Evolutionary conservation across 2,888 invertebrate genomes (phyloP).

Genomic region (Mylabris sibirica): DNA sequence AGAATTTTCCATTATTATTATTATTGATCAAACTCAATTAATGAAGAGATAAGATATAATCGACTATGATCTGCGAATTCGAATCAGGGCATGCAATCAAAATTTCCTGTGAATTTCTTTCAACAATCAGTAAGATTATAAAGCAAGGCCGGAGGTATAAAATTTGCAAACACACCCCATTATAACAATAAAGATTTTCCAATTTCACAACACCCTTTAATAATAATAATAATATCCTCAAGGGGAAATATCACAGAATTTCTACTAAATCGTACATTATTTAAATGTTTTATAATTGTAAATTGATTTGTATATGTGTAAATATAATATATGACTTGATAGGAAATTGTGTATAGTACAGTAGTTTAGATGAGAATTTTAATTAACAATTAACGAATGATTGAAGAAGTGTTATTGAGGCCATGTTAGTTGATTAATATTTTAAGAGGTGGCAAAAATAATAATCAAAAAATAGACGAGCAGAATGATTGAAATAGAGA

Average conservation of each 20-base stretch:
- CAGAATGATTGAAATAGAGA: neutral
- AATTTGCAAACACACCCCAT: neutral
- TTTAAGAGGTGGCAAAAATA: neutral
- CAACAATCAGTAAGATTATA: neutral
- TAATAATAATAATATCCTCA: neutral
- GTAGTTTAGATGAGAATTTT: slow-evolving; percentile 27
- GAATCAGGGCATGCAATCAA: slow-evolving; percentile 28
- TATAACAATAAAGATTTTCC: neutral
- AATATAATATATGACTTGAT: slow-evolving; percentile 43
- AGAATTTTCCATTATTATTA: slow-evolving; percentile 3
- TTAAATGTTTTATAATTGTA: slow-evolving; percentile 21
- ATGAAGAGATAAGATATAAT: slow-evolving; percentile 29
- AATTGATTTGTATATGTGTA: slow-evolving; percentile 48
- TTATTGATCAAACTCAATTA: neutral
- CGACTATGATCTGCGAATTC: slow-evolving; percentile 26
- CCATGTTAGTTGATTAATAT: neutral
- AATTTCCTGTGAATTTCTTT: slow-evolving; percentile 17
- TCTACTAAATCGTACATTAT: too few species aligned
- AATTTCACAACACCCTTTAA: neutral
- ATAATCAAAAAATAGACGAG: neutral
- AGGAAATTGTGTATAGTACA: slow-evolving; percentile 48
- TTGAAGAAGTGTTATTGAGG: neutral
- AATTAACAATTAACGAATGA: slow-evolving; percentile 15
- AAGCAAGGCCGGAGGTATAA: neutral
- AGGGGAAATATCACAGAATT: neutral